Percentiles rank a stretch among this genome's conserved stretches.
These are phyloP conservation scores for Phaedon cochleariae DNA, from an alignment of 2,888 invertebrate species.

Conservation along the genomic window DNA sequence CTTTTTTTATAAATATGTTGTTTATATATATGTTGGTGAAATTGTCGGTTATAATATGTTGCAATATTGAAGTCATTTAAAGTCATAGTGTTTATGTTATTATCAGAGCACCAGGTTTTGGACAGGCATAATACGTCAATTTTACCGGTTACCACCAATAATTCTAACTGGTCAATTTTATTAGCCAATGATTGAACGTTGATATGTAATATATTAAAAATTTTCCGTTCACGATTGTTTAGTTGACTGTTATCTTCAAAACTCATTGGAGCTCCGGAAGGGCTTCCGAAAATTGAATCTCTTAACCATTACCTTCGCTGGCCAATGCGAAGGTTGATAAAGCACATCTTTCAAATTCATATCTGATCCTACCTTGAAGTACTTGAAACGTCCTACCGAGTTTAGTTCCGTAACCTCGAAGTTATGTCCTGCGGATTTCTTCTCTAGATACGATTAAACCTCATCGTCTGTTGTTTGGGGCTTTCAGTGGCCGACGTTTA, in stretches of 20 bases:
- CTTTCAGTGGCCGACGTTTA: too few species aligned
- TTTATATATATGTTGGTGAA: too few species aligned
- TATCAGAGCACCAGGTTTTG: too few species aligned
- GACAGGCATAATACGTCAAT: too few species aligned
- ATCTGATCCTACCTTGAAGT: slow-evolving; percentile 1
- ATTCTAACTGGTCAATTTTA: too few species aligned
- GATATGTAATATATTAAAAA: background rate
- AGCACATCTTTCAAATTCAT: background rate
- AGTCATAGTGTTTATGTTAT: too few species aligned
- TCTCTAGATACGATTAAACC: too few species aligned
- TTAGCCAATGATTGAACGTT: background rate
- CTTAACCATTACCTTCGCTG: background rate
- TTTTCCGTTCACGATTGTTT: background rate
- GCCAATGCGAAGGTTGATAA: slow-evolving; percentile 2
- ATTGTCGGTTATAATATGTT: too few species aligned
- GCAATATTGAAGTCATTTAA: too few species aligned
- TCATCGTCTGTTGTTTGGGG: too few species aligned
- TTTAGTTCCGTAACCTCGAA: slow-evolving; percentile 2
- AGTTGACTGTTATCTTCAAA: background rate
- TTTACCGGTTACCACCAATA: too few species aligned
- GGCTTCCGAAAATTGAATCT: background rate
- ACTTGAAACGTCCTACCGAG: background rate
- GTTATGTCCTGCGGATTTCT: background rate
- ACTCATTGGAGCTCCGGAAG: background rate
- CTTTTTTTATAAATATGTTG: too few species aligned